A percentile compares a stretch with the other conserved stretches of the same genome.
These are phyloP conservation scores for Carcharodon carcharias DNA, from an alignment of 2,797 vertebrate species.

Conservation along the genomic window DNA sequence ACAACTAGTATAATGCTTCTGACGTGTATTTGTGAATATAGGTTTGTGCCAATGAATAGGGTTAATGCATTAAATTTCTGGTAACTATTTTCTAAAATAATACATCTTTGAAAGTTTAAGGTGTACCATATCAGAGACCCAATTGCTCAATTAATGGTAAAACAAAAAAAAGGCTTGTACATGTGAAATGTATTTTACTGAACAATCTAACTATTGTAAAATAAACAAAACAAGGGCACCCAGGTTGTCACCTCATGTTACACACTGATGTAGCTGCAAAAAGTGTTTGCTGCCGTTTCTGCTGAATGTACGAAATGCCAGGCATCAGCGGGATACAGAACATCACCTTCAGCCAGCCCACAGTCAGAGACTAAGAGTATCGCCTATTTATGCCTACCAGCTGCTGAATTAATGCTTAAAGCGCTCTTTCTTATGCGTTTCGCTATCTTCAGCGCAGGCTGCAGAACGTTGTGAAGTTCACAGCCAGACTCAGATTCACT, in stretches of 20 bases:
- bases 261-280: not conserved
- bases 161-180: not conserved
- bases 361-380: too few relatives aligned
- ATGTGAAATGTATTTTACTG: not conserved
- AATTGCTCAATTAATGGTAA: not conserved
- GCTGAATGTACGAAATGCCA: not conserved
- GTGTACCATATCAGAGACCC: not conserved
- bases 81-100: not conserved
- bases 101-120: not conserved
- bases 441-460: not conserved
- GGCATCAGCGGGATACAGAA: not conserved
- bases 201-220: not conserved
- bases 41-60: not conserved
- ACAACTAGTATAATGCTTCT: not conserved
- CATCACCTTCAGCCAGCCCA: not conserved
- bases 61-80: not conserved
- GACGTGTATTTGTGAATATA: not conserved
- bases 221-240: not conserved
- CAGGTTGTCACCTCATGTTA: not conserved
- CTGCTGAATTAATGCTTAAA: not conserved
- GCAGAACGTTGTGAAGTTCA: not conserved
- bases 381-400: too few relatives aligned
- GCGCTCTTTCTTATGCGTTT: not conserved
- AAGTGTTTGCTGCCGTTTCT: not conserved
- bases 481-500: not conserved